Conservation (phyloP, 64 coral and sea anemone species). For the Acropora tenuis region DNA sequence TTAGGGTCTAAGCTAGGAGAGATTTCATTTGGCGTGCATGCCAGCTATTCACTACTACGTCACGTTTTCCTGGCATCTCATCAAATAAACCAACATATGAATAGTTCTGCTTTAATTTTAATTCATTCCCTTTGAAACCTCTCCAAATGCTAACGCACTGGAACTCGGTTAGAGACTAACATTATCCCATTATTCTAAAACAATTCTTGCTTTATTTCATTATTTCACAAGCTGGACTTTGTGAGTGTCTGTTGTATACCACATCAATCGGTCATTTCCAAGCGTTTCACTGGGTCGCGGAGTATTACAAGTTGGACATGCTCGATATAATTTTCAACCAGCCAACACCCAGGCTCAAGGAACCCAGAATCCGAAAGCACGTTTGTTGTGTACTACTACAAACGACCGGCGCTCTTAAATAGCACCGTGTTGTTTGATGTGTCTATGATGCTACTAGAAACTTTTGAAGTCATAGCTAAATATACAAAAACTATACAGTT, state of each 20-base stretch:
- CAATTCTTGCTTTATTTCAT: neutral
- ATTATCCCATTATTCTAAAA: too few relatives aligned
- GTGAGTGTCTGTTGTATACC: slow-evolving; percentile 74
- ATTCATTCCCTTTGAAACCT: too few relatives aligned
- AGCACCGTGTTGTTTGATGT: slow-evolving; percentile 39
- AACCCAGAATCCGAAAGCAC: slow-evolving; percentile 76
- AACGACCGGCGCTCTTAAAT: slow-evolving; percentile 60
- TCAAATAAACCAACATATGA: too few relatives aligned
- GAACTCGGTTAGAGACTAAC: too few relatives aligned
- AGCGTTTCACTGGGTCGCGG: slow-evolving; percentile 81
- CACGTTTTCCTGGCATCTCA: too few relatives aligned
- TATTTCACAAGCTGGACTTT: slow-evolving; percentile 33
- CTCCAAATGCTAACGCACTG: too few relatives aligned
- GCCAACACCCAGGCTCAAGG: slow-evolving; percentile 78
- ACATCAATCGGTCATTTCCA: slow-evolving; percentile 71
- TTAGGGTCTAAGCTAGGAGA: too few relatives aligned
- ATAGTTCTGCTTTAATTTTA: too few relatives aligned
- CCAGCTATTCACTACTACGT: too few relatives aligned
- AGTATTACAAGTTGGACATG: slow-evolving; percentile 79
- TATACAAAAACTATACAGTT: neutral
- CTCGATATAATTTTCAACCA: slow-evolving; percentile 77
- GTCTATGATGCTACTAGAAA: slow-evolving; percentile 81
- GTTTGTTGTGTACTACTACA: slow-evolving; percentile 76
- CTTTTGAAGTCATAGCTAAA: slow-evolving; percentile 38
- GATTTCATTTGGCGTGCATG: too few relatives aligned